These are phyloP conservation scores for Clinocottus analis DNA, from an alignment of 2,113 vertebrate species.

Conservation along the genomic window DNA sequence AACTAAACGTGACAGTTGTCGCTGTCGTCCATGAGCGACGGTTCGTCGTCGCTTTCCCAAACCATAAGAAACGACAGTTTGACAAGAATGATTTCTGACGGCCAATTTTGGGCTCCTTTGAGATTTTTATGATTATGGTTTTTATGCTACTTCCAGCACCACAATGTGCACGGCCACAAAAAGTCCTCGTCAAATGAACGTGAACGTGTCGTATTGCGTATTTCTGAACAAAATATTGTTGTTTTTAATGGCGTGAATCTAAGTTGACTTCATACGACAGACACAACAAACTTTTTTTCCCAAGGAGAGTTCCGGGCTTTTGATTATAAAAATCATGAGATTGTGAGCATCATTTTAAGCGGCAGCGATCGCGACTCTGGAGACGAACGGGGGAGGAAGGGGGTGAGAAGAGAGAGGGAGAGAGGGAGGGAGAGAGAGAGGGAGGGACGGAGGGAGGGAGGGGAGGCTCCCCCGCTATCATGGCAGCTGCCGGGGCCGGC, in stretches of 20 bases:
- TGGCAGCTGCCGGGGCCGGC: conserved; percentile 50
- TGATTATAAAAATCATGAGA: not conserved
- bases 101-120: not conserved
- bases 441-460: not conserved
- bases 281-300: not conserved
- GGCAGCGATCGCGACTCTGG: conserved; percentile 2
- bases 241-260: not conserved
- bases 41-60: no score
- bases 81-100: not conserved
- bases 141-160: not conserved
- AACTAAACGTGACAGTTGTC: no score
- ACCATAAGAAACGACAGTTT: not conserved
- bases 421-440: no score
- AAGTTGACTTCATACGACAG: not conserved
- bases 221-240: not conserved
- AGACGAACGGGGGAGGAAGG: no score
- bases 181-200: no score
- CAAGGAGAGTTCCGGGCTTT: not conserved
- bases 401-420: no score
- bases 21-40: no score
- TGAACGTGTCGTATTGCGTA: no score
- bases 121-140: no score
- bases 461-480: conserved; percentile 42
- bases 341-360: conserved; percentile 7
- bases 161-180: not conserved